Evolutionary conservation across 1,140 invertebrate genomes (phyloP).

Genomic region (Drosophila teissieri): DNA sequence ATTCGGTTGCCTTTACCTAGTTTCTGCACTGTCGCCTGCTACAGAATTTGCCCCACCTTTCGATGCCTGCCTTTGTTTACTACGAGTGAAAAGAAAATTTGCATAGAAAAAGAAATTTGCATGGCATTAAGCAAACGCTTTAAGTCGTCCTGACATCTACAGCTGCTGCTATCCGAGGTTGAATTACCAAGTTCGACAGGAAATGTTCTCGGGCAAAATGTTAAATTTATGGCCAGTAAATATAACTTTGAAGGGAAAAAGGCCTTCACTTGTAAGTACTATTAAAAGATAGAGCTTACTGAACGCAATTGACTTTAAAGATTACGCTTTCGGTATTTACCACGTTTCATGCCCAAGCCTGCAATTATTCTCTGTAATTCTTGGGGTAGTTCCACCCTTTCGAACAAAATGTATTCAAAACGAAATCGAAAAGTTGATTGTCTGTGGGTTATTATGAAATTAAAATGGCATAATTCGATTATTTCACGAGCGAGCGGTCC

Average conservation of each 20-base stretch:
- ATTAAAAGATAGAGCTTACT: neutral
- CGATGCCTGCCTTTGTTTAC: conserved; percentile 67
- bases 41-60: conserved; percentile 27
- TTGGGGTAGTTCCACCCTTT: neutral
- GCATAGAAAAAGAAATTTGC: conserved; percentile 78
- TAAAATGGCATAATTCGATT: conserved; percentile 72
- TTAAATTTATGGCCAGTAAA: conserved; percentile 28
- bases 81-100: conserved; percentile 60
- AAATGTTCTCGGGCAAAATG: conserved; percentile 20
- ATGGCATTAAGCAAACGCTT: conserved; percentile 76
- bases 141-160: conserved; percentile 37
- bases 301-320: conserved; percentile 6
- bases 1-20: conserved; percentile 56
- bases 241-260: neutral
- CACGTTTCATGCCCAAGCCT: conserved; percentile 3
- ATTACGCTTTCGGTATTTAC: conserved; percentile 5
- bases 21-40: conserved; percentile 13
- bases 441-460: conserved; percentile 59
- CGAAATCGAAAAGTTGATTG: conserved; percentile 20
- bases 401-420: conserved; percentile 24
- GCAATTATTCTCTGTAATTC: conserved; percentile 8
- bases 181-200: conserved; percentile 10
- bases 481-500: conserved; percentile 25
- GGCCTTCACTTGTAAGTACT: neutral
- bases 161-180: conserved; percentile 27